These are phyloP conservation scores for Neolamprologus variostigma DNA, from an alignment of 2,113 vertebrate genomes.

Conservation along the genomic window DNA sequence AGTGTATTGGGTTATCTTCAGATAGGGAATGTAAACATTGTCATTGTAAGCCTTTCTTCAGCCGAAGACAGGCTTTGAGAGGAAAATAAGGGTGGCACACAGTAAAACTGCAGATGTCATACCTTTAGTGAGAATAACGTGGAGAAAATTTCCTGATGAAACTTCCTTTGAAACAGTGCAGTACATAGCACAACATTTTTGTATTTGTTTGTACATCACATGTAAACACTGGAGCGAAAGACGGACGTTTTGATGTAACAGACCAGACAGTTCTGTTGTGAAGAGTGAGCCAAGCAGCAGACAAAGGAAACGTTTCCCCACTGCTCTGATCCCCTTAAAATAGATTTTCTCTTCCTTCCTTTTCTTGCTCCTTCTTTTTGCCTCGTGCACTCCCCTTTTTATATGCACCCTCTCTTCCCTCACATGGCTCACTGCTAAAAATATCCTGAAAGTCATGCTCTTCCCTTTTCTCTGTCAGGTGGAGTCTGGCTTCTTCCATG, in stretches of 20 bases:
- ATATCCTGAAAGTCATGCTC: slow-evolving; percentile 22
- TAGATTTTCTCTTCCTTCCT: slow-evolving; percentile 22
- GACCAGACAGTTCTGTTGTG: neutral
- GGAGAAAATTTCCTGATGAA: neutral
- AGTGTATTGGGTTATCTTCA: neutral
- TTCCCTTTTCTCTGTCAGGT: slow-evolving; percentile 39
- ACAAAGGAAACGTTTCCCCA: slow-evolving; percentile 18
- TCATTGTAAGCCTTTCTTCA: neutral
- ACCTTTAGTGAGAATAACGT: neutral
- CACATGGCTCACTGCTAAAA: slow-evolving; percentile 26
- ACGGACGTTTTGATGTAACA: neutral
- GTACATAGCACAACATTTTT: neutral
- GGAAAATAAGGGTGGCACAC: neutral
- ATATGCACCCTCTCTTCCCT: slow-evolving; percentile 9
- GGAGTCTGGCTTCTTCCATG: slow-evolving; percentile 70
- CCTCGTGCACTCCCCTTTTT: neutral
- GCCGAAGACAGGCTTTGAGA: neutral
- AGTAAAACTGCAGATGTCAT: neutral
- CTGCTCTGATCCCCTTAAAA: slow-evolving; percentile 24
- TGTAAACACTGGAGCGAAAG: neutral
- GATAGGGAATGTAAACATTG: neutral
- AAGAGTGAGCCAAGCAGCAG: slow-evolving; percentile 13
- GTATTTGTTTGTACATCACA: neutral
- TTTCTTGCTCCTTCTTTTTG: neutral
- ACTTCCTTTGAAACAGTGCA: neutral